Evolutionary conservation across 2,797 vertebrate species (phyloP), one percentile per base, ranked within the genome.

Genomic region (Melanotaenia maccullochi): DNA sequence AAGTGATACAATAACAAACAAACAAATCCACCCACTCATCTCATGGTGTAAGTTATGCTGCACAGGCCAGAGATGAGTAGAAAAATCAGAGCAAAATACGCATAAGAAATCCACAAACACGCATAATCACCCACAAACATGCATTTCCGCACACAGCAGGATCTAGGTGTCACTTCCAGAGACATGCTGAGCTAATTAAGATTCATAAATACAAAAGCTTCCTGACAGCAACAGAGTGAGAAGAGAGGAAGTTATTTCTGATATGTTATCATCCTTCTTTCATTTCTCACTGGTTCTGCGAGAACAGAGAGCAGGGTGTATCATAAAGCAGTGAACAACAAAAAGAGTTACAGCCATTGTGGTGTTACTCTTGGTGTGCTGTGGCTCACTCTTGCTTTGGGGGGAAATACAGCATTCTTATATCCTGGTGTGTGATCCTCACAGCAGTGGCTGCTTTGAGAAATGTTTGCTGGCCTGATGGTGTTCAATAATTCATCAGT

Each of bases 401-500:
- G 11, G 42, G 25, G 73, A 69, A 79, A 64, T 9, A 24, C 68
- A 13, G 49, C 30, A 44, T 49, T 38, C 13, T 30, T 63, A 9
- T 24, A 65, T 65, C 40, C n/a, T 73, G 9, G 44, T 74, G 79
- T 72, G 75, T 28, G 64, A 67, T 57, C 64, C 65, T 63, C 9
- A 72, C 57, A 57, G 68, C 9, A 2, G 16, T 8, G n/a, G 71
- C 52, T 66, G 62, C 66, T 71, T 44, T 57, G 68, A 68, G 73
- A 75, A 68, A 79, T 76, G 54, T 84, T 82, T 70, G 60, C 79
- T 28, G 57, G 67, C 51, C 58, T 68, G 58, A 65, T 52, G 73
- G 60, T 54, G 64, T 78, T 90, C 73, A 92, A 92, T 90, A 86
- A 89, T 90, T 90, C 73, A 92, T 79, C 82, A 66, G 70, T 82